A percentile compares a stretch with the other conserved stretches of the same genome.
Evolutionary conservation across 2,113 vertebrate species (phyloP).

Genomic region (Elachura formosa): DNA sequence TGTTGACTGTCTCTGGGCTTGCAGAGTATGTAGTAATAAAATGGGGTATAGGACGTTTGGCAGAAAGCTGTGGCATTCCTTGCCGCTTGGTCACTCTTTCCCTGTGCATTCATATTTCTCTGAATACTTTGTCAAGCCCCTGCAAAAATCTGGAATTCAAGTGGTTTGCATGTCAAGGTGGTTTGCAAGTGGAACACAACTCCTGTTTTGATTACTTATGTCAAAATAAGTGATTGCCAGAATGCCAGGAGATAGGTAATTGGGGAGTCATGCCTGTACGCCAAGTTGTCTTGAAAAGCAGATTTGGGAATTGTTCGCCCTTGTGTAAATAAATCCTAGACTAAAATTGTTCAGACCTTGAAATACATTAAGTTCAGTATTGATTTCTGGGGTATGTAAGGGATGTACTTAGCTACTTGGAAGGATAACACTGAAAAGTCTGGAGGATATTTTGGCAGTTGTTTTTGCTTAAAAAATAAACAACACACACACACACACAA

Average conservation of each 20-base stretch:
- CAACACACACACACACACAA: too few species aligned
- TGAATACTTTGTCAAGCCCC: neutral
- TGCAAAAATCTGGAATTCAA: neutral
- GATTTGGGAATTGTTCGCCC: neutral
- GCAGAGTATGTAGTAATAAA: neutral
- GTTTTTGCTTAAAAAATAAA: neutral
- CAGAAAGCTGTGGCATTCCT: neutral
- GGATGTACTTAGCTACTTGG: neutral
- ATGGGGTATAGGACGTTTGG: neutral
- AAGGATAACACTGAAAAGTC: neutral
- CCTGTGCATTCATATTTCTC: neutral
- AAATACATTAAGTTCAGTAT: neutral
- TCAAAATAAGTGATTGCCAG: neutral
- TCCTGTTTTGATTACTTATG: neutral
- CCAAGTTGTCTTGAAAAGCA: neutral
- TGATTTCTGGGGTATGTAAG: neutral
- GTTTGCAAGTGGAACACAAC: neutral
- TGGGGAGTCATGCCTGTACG: neutral
- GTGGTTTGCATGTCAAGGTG: neutral
- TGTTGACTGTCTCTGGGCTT: neutral
- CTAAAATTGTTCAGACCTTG: neutral
- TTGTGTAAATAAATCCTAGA: neutral
- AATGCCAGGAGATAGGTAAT: neutral
- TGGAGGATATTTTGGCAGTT: rapidly evolving
- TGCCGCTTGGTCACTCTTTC: neutral